Base-by-base conservation (phyloP, 2,797 vertebrate species). In the Odontamblyopus lacepedii region DNA sequence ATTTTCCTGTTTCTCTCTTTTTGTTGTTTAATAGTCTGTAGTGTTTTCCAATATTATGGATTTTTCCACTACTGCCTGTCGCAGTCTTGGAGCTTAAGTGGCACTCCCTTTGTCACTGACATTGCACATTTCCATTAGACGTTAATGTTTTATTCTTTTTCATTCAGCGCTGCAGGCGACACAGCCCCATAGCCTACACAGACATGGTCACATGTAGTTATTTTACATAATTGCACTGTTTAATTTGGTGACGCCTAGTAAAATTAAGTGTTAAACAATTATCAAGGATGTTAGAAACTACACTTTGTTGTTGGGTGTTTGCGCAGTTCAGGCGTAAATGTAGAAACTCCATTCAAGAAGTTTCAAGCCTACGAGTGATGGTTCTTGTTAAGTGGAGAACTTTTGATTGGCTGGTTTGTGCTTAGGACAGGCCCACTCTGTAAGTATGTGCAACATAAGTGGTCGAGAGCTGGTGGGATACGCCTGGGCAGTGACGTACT, bases 361-460 rank as follows among this genome's bases (percentile, higher is more conserved):
- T 74, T 26, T 38, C 1, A 6, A 63, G 35, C 23, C 63, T 68
- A 41, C 29, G 32, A 18, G 23, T 23, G 48, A 16, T 57, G 60
- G 69, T 57, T 67, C 64, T 73, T 63, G 68, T 74, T 76, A 74
- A 64, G 81, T 23, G 19, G 41, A 51, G 12, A 82, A 89, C 81
- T 90, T 92, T 3, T 85, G 56, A 93, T 93, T 93, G 91, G 89
- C 16, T n/a, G 32, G 16, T 9, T 64, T 32, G 48, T 23, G 26
- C 55, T 0, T 4, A 74, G 29, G 70, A 18, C 81, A 85, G 72
- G 69, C 85, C 84, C 78, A 1, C 0, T 67, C 66, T 7, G 1
- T 57, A 11, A 38, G 3, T 0, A 57, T 8, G 19, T 56, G 2
- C 0, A 1, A 70, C 8, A 0, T 48, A 35, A 93, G 92, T 93